A percentile compares a stretch with the other conserved stretches of the same genome.
Conservation (phyloP, 2,888 invertebrate genomes). For the Hoplodrina ambigua region DNA sequence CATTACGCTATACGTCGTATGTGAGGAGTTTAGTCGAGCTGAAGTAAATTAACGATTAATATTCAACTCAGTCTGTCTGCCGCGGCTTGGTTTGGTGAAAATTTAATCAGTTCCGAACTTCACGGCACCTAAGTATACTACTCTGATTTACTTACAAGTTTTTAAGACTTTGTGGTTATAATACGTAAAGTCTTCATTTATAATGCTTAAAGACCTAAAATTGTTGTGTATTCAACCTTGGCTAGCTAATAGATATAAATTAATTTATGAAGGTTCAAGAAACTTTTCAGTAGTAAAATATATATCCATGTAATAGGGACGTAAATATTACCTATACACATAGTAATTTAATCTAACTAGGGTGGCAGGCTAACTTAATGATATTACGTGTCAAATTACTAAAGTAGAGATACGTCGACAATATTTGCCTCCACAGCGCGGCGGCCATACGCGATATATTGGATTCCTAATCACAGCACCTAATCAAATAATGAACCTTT, state of each 20-base stretch:
- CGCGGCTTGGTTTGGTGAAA: slow-evolving; percentile 35
- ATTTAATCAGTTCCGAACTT: slow-evolving; percentile 50
- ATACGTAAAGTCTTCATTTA: slow-evolving; percentile 13
- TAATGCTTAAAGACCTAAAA: slow-evolving; percentile 1
- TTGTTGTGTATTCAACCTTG: slow-evolving; percentile 1
- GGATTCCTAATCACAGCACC: slow-evolving; percentile 36
- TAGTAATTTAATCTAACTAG: background rate
- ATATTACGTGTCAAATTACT: slow-evolving; percentile 30
- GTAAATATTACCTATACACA: background rate
- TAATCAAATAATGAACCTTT: slow-evolving; percentile 49
- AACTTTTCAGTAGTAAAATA: background rate
- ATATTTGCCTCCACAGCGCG: slow-evolving; percentile 1
- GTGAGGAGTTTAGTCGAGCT: slow-evolving; percentile 30
- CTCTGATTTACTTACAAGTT: slow-evolving; percentile 24
- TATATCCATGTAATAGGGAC: background rate
- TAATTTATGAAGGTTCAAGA: background rate
- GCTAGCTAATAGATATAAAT: background rate
- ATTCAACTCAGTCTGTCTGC: slow-evolving; percentile 32
- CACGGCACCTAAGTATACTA: background rate
- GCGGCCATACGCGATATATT: slow-evolving; percentile 33
- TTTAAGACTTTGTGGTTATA: slow-evolving; percentile 11
- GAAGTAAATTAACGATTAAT: slow-evolving; percentile 42
- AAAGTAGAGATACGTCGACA: slow-evolving; percentile 7
- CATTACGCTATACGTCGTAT: slow-evolving; percentile 25
- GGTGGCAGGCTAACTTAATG: background rate